Conservation (phyloP, 1,140 invertebrate genomes). For the Bombus haemorrhoidalis region DNA sequence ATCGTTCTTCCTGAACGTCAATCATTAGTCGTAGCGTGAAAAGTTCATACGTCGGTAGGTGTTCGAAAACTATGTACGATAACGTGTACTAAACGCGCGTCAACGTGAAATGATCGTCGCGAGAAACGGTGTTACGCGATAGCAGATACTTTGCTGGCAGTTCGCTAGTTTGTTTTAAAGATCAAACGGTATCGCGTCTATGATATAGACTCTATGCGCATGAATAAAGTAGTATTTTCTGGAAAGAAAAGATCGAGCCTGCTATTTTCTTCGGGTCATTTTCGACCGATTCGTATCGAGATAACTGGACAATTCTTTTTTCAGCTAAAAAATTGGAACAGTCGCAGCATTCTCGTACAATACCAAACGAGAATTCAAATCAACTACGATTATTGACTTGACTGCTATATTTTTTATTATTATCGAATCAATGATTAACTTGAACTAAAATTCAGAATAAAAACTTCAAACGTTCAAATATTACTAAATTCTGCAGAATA, state of each 20-base stretch:
- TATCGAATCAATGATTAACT: too few relatives aligned
- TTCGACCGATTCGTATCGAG: too few relatives aligned
- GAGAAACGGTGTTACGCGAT: background rate
- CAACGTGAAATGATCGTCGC: background rate
- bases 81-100: background rate
- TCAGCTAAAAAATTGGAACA: too few relatives aligned
- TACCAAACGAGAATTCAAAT: too few relatives aligned
- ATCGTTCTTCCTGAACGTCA: background rate
- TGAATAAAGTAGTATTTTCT: too few relatives aligned
- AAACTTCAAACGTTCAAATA: background rate
- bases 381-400: too few relatives aligned
- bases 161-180: background rate
- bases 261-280: too few relatives aligned
- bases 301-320: too few relatives aligned
- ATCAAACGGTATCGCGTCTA: background rate
- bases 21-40: constrained; percentile 9
- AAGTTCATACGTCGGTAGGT: background rate
- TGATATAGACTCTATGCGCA: too few relatives aligned
- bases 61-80: background rate
- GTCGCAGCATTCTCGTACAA: too few relatives aligned
- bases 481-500: background rate
- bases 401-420: too few relatives aligned
- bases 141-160: background rate
- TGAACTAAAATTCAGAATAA: background rate
- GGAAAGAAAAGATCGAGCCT: too few relatives aligned